Conservation (phyloP, 2,888 invertebrate genomes). For the Cataglyphis rosenhaueri region DNA sequence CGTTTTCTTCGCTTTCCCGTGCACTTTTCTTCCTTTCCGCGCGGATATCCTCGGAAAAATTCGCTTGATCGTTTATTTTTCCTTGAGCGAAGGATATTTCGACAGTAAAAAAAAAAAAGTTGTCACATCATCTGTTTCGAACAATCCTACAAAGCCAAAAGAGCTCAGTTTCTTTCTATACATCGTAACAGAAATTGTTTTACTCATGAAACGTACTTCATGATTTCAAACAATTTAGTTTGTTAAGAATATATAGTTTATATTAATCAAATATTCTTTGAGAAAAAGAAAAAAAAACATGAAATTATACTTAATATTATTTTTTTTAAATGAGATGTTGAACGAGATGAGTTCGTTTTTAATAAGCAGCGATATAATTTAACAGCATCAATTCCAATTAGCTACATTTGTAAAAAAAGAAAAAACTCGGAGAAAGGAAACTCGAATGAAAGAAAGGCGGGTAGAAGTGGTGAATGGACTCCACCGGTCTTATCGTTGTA, state of each 20-base stretch:
- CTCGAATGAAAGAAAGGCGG: slow-evolving; percentile 64
- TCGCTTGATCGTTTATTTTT: slow-evolving; percentile 48
- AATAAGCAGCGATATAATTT: slow-evolving; percentile 34
- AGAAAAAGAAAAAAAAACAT: background rate
- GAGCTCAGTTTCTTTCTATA: background rate
- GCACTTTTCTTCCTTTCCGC: slow-evolving; percentile 10
- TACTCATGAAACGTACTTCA: background rate
- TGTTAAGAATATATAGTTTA: background rate
- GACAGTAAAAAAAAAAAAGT: slow-evolving; percentile 24
- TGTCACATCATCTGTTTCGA: slow-evolving; percentile 12
- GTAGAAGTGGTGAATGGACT: slow-evolving; percentile 72
- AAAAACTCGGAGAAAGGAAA: slow-evolving; percentile 50
- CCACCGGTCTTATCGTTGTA: slow-evolving; percentile 73
- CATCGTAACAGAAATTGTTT: background rate
- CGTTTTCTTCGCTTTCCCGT: slow-evolving; percentile 13
- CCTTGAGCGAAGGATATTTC: slow-evolving; percentile 27
- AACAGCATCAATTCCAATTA: slow-evolving; percentile 50
- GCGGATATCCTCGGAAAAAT: slow-evolving; percentile 40
- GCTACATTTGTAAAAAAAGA: slow-evolving; percentile 32
- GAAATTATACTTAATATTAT: background rate
- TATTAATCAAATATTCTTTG: background rate
- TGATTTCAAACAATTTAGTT: background rate
- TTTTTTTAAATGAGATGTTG: background rate
- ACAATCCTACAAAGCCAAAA: background rate
- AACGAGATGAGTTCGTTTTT: slow-evolving; percentile 24